Base-by-base conservation (phyloP, 2,888 invertebrate genomes). In the Lapara coniferarum region DNA sequence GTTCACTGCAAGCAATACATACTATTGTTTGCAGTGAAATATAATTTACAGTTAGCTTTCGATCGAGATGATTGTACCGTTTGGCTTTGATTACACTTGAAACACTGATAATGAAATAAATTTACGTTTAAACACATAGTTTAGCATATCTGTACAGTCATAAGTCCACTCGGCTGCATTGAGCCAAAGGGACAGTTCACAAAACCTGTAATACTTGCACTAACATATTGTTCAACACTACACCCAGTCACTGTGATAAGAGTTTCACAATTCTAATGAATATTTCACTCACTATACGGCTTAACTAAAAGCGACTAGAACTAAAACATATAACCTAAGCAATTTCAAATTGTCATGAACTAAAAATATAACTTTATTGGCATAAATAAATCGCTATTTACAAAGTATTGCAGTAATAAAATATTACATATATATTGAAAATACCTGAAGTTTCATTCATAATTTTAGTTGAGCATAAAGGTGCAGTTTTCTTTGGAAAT, bases 241-340 rank as follows among this genome's bases (percentile, higher is more conserved):
- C 66, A 77, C 70, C 80, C 78, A 78, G 75, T 77, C 78, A 73
- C 59, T 44, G 80, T 78, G 77, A 46, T 63, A 44, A 16, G n/a
- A 49, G 63, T 63, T 19, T 19, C 25, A 25, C 2, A 46, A 58
- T 71, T 72, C 79, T 81, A 80, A 79, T 74, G 76, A 76, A 73
- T 69, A 63, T 53, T 59, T 66, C 77, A 59, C 63, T 46, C 59
- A 63, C 63, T 63, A 67, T 78, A 76, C 75, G 74, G 73, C 84
- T 86, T 89, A 89, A 85, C 72, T 91, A 91, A 81, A 89, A 90
- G 85, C 89, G 92, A 92, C 92, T 92, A 92, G 92, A 91, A 87
- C 91, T 92, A 92, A 91, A 83, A 77, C 84, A 83, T 84, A 88
- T 86, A 89, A 89, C 84, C 83, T 84, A 87, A 85, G 77, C 81